Evolutionary conservation across 2,888 invertebrate species (phyloP).

Genomic region (Drosophila multiciliata): DNA sequence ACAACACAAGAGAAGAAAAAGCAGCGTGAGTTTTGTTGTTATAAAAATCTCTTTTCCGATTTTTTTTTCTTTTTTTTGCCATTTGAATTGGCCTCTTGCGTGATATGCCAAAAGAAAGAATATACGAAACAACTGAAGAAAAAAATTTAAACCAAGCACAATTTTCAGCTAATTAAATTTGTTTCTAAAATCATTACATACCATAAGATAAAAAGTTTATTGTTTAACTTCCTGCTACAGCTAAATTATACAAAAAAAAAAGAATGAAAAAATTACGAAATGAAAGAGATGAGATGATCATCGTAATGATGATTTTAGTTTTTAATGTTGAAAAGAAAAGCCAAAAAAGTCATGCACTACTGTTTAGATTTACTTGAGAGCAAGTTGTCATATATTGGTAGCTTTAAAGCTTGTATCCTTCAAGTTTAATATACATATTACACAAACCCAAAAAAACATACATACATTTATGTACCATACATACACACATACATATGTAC

Average conservation of each 20-base stretch:
- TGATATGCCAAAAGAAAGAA: conserved; percentile 55
- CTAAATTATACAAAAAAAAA: conserved; percentile 52
- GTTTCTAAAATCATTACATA: conserved; percentile 28
- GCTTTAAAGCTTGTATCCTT: conserved; percentile 78
- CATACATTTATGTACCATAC: conserved; percentile 32
- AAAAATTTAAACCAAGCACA: conserved; percentile 30
- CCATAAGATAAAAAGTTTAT: conserved; percentile 39
- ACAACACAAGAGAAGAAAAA: conserved; percentile 26
- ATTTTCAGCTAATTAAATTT: conserved; percentile 32
- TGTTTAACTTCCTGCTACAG: conserved; percentile 62
- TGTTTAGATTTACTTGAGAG: conserved; percentile 76
- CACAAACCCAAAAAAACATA: conserved; percentile 35
- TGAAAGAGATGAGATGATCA: conserved; percentile 14
- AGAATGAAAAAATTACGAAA: conserved; percentile 18
- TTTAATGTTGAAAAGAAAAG: conserved; percentile 76
- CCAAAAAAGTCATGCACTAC: conserved; percentile 77
- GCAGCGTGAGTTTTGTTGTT: conserved; percentile 76
- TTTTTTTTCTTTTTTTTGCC: conserved; percentile 25
- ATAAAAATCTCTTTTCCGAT: conserved; percentile 31
- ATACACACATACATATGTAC: conserved; percentile 48
- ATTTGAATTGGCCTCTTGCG: conserved; percentile 58
- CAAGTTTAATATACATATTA: conserved; percentile 65
- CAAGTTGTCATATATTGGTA: conserved; percentile 77
- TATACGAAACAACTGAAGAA: neutral
- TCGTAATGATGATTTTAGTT: conserved; percentile 56